Evolutionary conservation across 2,888 invertebrate species (phyloP), one percentile per base, ranked within the genome.

Genomic region (Scelioninae gen. 1): DNA sequence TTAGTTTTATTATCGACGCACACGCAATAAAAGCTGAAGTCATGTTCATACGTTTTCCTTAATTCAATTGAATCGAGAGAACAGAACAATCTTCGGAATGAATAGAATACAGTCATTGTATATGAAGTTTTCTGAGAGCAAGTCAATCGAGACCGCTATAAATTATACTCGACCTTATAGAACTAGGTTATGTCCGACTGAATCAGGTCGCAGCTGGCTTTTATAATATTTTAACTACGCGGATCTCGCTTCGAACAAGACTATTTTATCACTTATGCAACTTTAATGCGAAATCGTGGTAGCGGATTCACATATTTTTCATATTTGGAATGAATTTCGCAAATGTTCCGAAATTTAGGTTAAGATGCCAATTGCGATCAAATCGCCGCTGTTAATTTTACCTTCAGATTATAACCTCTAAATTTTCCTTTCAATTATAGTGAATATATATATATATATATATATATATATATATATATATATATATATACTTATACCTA

Each of bases 241-340:
- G 66, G 56, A 62, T 72, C 55, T 72, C 53, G 10, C 60, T 58
- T 16, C 45, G 8, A 71, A 60, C 66, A 76, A 65, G 66, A 66
- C 71, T 66, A 74, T 69, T 75, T 81, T 75, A 81, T 81, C 68
- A 56, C 75, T 81, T 76, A 76, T 76, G 69, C 81, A 76, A 76
- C 71, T 49, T 69, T 69, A 76, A 71, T 81, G 81, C 81, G 13
- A 62, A 75, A 81, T 65, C 75, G 69, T 81, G 75, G 75, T 75
- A 69, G 75, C 75, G 45, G 56, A 34, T 51, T 68, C 75, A 13
- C 69, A 58, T 75, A 63, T 74, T 74, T 80, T 74, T 68, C 55
- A 60, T 63, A 72, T 72, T 53, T 47, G 53, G 62, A 62, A 63
- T 56, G 53, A 68, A 63, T 79, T 66, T 74, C 51, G 45, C 72